Evolutionary conservation across 2,797 vertebrate species (phyloP).

Genomic region (Poecilia wingei): DNA sequence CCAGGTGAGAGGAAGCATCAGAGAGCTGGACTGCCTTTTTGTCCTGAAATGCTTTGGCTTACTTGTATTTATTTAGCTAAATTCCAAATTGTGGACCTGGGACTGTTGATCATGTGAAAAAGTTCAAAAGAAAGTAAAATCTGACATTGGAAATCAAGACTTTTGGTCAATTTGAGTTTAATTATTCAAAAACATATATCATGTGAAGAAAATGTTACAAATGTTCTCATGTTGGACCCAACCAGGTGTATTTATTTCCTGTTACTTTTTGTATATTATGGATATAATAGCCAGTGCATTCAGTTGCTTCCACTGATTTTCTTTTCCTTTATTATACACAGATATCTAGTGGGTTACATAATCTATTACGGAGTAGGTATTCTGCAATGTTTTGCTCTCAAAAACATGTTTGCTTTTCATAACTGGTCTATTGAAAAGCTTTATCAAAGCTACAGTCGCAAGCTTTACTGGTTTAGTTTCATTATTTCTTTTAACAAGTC

Average conservation of each 20-base stretch:
- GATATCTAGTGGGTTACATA: neutral
- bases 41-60: constrained; percentile 3
- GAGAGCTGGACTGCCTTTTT: neutral
- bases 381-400: neutral
- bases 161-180: neutral
- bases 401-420: neutral
- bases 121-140: neutral
- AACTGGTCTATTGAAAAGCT: neutral
- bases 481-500: neutral
- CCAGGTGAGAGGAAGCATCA: constrained; percentile 83
- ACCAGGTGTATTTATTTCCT: neutral
- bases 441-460: neutral
- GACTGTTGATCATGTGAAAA: neutral
- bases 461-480: neutral
- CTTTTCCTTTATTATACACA: neutral
- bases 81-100: neutral
- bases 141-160: neutral
- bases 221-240: neutral
- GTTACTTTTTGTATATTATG: neutral
- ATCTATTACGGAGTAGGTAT: neutral
- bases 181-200: neutral
- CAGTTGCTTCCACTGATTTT: neutral
- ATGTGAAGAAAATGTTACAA: neutral
- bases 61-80: neutral
- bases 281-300: neutral